phyloP scores from a whole-genome alignment of 2,113 vertebrate genomes.

The Neodontobutis hainanensis region DNA sequence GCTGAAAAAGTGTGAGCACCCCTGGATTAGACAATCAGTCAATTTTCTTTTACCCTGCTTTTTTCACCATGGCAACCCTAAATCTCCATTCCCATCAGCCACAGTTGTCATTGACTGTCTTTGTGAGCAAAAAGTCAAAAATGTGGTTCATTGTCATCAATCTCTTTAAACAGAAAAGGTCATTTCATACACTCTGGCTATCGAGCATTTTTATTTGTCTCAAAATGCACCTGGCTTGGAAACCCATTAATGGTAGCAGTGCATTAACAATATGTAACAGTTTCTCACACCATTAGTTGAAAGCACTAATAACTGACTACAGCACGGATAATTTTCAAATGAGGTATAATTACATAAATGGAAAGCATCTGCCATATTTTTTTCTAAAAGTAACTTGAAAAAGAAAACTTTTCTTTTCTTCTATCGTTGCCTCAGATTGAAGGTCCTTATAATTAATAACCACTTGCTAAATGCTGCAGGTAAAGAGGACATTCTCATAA shows the following conservation, averaged over 20 bases:
- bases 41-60: background rate
- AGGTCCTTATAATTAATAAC: constrained; percentile 21
- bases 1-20: too few species aligned
- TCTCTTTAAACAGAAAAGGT: constrained; percentile 7
- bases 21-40: too few species aligned
- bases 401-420: background rate
- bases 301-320: constrained; percentile 2
- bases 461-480: constrained; percentile 21
- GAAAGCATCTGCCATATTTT: constrained; percentile 4
- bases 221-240: background rate
- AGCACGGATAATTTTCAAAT: constrained; percentile 1
- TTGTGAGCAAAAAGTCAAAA: background rate
- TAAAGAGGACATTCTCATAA: constrained; percentile 18
- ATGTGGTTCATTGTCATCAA: constrained; percentile 1
- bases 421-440: background rate
- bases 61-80: background rate
- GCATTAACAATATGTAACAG: background rate
- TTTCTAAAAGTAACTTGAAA: background rate
- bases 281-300: constrained; percentile 4
- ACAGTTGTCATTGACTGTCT: background rate
- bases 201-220: background rate
- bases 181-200: constrained; percentile 1
- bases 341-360: constrained; percentile 11
- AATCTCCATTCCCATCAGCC: background rate
- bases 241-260: background rate